A percentile compares a stretch with the other conserved stretches of the same genome.
These are phyloP conservation scores for Alectoris magna DNA, from an alignment of 2,797 vertebrate species.

Conservation along the genomic window DNA sequence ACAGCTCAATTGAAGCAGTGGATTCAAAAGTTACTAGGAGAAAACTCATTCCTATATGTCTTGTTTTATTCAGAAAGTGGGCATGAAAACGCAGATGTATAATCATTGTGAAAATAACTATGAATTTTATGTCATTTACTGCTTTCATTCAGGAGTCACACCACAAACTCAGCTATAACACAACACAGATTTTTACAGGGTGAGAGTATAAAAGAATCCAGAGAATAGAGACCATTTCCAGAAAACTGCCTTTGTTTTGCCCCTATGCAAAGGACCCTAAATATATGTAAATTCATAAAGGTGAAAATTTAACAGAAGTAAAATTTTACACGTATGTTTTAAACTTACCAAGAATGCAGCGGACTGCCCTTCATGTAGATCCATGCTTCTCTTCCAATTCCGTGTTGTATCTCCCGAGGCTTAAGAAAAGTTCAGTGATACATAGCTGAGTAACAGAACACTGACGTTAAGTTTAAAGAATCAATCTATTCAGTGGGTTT, in stretches of 20 bases:
- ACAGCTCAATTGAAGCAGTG: background rate
- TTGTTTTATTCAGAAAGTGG: constrained; percentile 26
- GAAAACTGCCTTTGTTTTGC: background rate
- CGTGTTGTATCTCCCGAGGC: background rate
- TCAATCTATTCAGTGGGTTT: background rate
- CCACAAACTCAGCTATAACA: constrained; percentile 12
- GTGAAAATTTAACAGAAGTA: background rate
- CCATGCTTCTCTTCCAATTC: constrained; percentile 18
- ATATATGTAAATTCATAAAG: background rate
- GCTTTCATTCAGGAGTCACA: constrained; percentile 34
- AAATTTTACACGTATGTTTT: background rate
- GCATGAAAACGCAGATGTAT: background rate
- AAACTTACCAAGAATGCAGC: constrained; percentile 18
- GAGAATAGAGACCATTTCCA: background rate
- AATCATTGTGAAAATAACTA: constrained; percentile 33
- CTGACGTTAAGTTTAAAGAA: background rate
- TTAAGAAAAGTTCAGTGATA: constrained; percentile 36
- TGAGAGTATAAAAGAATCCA: background rate
- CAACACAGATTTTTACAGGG: background rate
- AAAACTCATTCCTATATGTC: background rate
- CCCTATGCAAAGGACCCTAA: background rate
- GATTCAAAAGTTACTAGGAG: constrained; percentile 9
- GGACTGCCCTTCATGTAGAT: background rate
- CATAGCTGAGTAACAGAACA: background rate
- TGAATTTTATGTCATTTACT: background rate